A percentile compares a stretch with the other conserved stretches of the same genome.
Evolutionary conservation across 2,888 invertebrate genomes (phyloP).

Genomic region (Diplolepis rosae): DNA sequence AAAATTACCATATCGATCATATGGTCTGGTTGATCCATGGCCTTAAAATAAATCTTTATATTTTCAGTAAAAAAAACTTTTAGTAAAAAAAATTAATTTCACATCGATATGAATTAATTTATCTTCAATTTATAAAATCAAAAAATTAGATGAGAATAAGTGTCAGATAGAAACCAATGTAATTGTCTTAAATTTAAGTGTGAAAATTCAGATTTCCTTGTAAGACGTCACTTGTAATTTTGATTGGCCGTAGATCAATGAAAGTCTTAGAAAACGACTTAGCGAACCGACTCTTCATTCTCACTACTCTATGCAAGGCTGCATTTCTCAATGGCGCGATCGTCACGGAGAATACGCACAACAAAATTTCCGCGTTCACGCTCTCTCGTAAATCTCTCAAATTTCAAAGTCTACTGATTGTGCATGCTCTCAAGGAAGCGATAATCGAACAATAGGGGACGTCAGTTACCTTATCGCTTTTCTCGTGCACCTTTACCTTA

Average conservation of each 20-base stretch:
- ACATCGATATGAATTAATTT: too few relatives aligned
- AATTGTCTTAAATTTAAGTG: background rate
- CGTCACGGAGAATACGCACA: constrained; percentile 12
- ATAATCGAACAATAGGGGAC: background rate
- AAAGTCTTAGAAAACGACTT: constrained; percentile 56
- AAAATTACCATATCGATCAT: too few relatives aligned
- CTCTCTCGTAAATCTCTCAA: constrained; percentile 30
- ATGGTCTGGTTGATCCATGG: too few relatives aligned
- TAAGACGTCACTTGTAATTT: constrained; percentile 41
- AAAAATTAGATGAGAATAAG: background rate
- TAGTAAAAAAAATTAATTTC: too few relatives aligned
- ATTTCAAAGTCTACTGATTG: constrained; percentile 14
- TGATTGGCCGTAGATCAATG: constrained; percentile 64
- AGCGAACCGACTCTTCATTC: constrained; percentile 24
- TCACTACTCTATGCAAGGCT: background rate
- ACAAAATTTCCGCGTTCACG: constrained; percentile 26
- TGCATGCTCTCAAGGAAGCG: background rate
- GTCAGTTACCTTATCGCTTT: constrained; percentile 3
- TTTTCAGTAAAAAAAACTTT: too few relatives aligned
- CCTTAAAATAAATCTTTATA: too few relatives aligned
- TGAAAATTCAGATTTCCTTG: constrained; percentile 19
- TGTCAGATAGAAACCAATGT: background rate
- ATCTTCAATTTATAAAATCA: too few relatives aligned
- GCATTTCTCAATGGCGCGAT: constrained; percentile 9
- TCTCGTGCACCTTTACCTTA: background rate